These are phyloP conservation scores for Drosophila ogumai DNA, from an alignment of 1,140 invertebrate genomes.

Conservation along the genomic window DNA sequence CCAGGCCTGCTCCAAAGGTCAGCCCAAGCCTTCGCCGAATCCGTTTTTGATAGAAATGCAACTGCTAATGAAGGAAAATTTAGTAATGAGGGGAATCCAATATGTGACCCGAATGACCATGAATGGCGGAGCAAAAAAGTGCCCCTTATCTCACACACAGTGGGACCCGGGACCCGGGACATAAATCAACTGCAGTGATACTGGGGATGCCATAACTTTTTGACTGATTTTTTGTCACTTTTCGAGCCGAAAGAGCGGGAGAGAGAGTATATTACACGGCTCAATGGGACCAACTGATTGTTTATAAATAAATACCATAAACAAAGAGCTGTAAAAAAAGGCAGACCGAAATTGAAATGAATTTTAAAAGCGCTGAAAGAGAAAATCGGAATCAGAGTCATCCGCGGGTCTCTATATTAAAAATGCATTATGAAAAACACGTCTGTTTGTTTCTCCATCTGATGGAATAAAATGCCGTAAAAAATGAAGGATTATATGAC, in stretches of 20 bases:
- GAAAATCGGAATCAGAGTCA: slow-evolving; percentile 39
- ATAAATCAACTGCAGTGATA: slow-evolving; percentile 43
- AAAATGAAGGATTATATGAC: slow-evolving; percentile 64
- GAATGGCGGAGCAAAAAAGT: background rate
- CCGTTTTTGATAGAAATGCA: background rate
- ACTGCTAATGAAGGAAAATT: background rate
- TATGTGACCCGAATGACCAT: background rate
- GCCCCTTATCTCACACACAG: background rate
- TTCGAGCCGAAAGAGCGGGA: background rate
- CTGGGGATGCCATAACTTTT: slow-evolving; percentile 21
- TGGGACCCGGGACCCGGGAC: background rate
- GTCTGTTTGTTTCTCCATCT: slow-evolving; percentile 62
- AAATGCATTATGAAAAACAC: slow-evolving; percentile 77
- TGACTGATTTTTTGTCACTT: slow-evolving; percentile 33
- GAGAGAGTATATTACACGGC: slow-evolving; percentile 38
- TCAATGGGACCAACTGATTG: slow-evolving; percentile 69
- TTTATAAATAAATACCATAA: slow-evolving; percentile 68
- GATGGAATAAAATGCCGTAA: slow-evolving; percentile 52
- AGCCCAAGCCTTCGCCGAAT: background rate
- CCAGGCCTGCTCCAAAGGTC: slow-evolving; percentile 43
- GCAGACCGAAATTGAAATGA: slow-evolving; percentile 37
- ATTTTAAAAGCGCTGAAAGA: slow-evolving; percentile 43
- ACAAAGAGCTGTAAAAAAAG: slow-evolving; percentile 42
- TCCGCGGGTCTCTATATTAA: slow-evolving; percentile 57
- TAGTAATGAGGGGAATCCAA: background rate